Conservation (phyloP, 2,797 vertebrate genomes). For the Myotis myotis region DNA sequence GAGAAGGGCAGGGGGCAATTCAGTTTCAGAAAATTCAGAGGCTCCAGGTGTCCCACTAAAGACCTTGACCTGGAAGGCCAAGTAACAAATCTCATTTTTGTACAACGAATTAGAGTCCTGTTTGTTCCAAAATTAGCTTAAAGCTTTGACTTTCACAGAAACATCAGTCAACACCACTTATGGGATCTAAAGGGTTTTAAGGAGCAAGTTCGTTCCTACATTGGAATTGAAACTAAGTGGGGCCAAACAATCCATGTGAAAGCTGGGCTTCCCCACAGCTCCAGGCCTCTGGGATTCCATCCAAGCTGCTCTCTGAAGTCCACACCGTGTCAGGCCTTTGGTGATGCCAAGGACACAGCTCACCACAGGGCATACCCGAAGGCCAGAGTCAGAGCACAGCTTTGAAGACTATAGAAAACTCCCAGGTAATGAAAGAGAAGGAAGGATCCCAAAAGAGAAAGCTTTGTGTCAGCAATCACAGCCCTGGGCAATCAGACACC, state of each 20-base stretch:
- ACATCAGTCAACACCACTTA: slow-evolving; percentile 68
- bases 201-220: slow-evolving; percentile 81
- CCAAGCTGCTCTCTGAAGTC: slow-evolving; percentile 13
- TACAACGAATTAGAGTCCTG: slow-evolving; percentile 86
- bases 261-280: not conserved
- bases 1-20: slow-evolving; percentile 62
- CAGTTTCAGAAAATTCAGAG: slow-evolving; percentile 82
- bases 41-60: slow-evolving; percentile 83
- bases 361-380: slow-evolving; percentile 2
- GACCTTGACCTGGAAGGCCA: slow-evolving; percentile 87
- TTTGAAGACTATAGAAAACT: not conserved
- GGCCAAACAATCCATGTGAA: slow-evolving; percentile 79
- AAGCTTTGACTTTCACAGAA: slow-evolving; percentile 84
- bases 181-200: slow-evolving; percentile 85
- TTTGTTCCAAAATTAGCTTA: slow-evolving; percentile 86
- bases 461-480: not conserved
- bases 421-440: not conserved
- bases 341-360: not conserved
- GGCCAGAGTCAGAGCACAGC: slow-evolving; percentile 28
- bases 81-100: slow-evolving; percentile 90
- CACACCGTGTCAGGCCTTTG: slow-evolving; percentile 28
- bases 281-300: slow-evolving; percentile 41
- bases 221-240: slow-evolving; percentile 83
- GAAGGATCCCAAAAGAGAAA: not conserved
- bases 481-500: not conserved